Percentiles rank a stretch among this genome's conserved stretches.
phyloP scores from a whole-genome alignment of 2,113 vertebrate genomes.

The Catharus fuscescens region DNA sequence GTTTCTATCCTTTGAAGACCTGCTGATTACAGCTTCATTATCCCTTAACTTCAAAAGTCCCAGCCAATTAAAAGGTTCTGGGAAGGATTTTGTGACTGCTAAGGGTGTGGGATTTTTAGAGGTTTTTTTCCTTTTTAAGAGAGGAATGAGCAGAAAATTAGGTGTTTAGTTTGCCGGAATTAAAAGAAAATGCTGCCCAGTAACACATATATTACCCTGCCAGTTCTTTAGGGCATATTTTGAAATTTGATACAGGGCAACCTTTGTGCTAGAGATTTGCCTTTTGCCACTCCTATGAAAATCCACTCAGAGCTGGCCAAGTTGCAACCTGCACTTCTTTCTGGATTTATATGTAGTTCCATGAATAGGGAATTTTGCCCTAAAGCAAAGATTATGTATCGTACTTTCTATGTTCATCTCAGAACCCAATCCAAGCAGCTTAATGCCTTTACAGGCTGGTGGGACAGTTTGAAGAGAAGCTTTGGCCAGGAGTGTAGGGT shows the following conservation, averaged over 20 bases:
- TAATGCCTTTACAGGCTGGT: neutral
- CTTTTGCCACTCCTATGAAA: constrained; percentile 40
- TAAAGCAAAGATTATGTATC: constrained; percentile 34
- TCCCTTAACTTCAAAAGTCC: constrained; percentile 38
- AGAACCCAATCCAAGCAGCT: neutral
- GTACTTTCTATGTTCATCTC: neutral
- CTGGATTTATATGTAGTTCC: constrained; percentile 29
- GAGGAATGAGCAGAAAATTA: constrained; percentile 44
- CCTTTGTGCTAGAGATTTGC: constrained; percentile 48
- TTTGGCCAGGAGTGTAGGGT: neutral
- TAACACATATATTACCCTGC: neutral
- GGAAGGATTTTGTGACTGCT: constrained; percentile 28
- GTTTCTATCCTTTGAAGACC: constrained; percentile 49
- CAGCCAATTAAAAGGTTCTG: constrained; percentile 28
- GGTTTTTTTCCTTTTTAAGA: neutral
- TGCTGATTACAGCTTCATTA: neutral
- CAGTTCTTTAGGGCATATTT: constrained; percentile 55
- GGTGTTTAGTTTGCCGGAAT: constrained; percentile 11
- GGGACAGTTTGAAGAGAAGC: neutral
- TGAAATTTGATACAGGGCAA: constrained; percentile 56
- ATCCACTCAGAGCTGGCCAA: constrained; percentile 23
- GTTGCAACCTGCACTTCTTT: constrained; percentile 42
- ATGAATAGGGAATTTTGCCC: constrained; percentile 47
- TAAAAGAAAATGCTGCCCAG: neutral
- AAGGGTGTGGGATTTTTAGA: neutral